These are phyloP conservation scores for Cataglyphis livida DNA, from an alignment of 2,888 invertebrate species.

Conservation along the genomic window DNA sequence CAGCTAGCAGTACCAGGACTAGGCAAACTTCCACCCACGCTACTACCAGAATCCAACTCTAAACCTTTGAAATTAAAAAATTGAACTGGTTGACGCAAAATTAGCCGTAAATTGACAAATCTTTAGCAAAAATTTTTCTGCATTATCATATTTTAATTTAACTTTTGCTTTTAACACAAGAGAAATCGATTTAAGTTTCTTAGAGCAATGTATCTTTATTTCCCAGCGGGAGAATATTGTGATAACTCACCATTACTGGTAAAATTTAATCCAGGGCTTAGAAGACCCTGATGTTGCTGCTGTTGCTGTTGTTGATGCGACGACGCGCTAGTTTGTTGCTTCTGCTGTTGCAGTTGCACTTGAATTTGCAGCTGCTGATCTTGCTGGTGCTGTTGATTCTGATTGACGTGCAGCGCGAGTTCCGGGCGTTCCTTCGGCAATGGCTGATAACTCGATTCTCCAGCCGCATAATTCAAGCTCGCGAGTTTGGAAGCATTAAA, in stretches of 20 bases:
- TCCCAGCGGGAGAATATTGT: background rate
- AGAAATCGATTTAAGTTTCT: background rate
- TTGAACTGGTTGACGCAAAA: background rate
- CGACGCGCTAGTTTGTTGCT: constrained; percentile 82
- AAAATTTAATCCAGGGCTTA: constrained; percentile 89
- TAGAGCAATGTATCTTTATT: background rate
- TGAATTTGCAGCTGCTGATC: constrained; percentile 90
- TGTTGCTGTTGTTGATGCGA: constrained; percentile 87
- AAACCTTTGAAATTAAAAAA: constrained; percentile 84
- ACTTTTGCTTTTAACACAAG: background rate
- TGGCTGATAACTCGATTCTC: constrained; percentile 87
- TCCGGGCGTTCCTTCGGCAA: constrained; percentile 89
- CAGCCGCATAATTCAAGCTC: constrained; percentile 77
- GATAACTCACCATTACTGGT: constrained; percentile 86
- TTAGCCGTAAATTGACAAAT: background rate
- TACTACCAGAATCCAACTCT: constrained; percentile 91
- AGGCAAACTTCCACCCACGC: constrained; percentile 91
- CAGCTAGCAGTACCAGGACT: constrained; percentile 92
- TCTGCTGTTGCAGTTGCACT: constrained; percentile 89
- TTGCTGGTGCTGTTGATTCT: constrained; percentile 85
- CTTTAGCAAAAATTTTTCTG: background rate
- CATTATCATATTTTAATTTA: background rate
- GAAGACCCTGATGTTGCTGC: constrained; percentile 82
- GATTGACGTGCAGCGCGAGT: constrained; percentile 88
- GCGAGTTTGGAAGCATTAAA: constrained; percentile 79